Conservation (phyloP, 2,888 invertebrate genomes). For the Melinopterus prodromus region DNA sequence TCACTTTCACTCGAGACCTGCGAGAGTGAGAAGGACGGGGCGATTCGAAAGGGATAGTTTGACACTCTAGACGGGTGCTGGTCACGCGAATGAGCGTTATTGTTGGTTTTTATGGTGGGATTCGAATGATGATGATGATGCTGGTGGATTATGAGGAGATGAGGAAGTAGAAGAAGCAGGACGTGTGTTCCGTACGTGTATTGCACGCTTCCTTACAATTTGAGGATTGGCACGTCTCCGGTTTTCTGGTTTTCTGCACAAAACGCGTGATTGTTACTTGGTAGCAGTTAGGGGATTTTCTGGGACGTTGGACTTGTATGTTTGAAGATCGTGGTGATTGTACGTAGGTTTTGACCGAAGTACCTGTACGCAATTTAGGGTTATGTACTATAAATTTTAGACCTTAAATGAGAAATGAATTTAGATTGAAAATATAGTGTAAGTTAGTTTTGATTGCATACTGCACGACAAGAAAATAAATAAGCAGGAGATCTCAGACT, state of each 20-base stretch:
- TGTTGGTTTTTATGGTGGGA: slow-evolving; percentile 40
- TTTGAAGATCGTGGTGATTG: not conserved
- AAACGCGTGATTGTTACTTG: not conserved
- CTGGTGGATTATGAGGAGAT: not conserved
- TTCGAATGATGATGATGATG: slow-evolving; percentile 25
- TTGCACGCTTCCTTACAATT: not conserved
- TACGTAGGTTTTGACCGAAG: not conserved
- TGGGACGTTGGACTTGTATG: not conserved
- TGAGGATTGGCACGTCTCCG: not conserved
- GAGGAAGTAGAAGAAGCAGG: slow-evolving; percentile 15
- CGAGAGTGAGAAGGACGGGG: slow-evolving; percentile 11
- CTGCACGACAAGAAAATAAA: too few relatives aligned
- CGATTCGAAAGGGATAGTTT: slow-evolving; percentile 27
- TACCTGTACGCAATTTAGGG: not conserved
- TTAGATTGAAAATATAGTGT: not conserved
- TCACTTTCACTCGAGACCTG: slow-evolving; percentile 29
- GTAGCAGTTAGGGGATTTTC: not conserved
- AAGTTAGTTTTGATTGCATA: too few relatives aligned
- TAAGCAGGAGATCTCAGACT: too few relatives aligned
- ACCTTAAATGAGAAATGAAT: too few relatives aligned
- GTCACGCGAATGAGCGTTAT: slow-evolving; percentile 37
- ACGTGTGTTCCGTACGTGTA: slow-evolving; percentile 38
- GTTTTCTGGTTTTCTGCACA: not conserved
- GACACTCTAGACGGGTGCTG: slow-evolving; percentile 34
- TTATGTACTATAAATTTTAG: not conserved